These are phyloP conservation scores for Athalia circularis DNA, from an alignment of 2,888 invertebrate genomes.

Conservation along the genomic window DNA sequence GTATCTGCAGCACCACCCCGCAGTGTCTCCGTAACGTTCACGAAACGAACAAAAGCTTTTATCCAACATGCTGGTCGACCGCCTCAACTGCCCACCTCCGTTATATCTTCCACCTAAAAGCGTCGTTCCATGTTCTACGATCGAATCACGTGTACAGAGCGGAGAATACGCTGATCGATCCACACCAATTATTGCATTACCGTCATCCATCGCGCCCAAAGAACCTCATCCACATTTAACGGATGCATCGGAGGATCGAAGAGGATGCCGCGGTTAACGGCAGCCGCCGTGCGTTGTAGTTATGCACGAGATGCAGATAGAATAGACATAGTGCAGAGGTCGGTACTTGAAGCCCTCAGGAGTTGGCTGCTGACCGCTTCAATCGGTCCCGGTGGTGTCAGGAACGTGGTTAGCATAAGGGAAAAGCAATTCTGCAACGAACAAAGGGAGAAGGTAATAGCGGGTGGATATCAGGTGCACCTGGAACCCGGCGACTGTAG, in stretches of 20 bases:
- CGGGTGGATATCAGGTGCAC: background rate
- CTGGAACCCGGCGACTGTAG: background rate
- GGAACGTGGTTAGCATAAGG: constrained; percentile 18
- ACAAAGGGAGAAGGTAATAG: background rate
- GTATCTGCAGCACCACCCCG: constrained; percentile 19
- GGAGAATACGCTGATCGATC: background rate
- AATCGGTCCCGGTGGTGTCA: constrained; percentile 12
- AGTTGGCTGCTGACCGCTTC: constrained; percentile 12
- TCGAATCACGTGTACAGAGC: constrained; percentile 3
- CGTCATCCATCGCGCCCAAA: too few relatives aligned
- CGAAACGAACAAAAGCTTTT: constrained; percentile 11
- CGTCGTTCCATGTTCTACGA: background rate
- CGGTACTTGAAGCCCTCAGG: background rate
- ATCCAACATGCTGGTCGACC: background rate
- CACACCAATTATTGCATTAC: constrained; percentile 20
- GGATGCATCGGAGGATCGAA: background rate
- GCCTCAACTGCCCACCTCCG: background rate
- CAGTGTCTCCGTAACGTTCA: background rate
- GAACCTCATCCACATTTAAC: too few relatives aligned
- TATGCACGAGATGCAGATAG: constrained; percentile 36
- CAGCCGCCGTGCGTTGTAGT: constrained; percentile 3
- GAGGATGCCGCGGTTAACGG: constrained; percentile 33
- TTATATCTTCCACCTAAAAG: background rate
- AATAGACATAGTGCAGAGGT: constrained; percentile 3
- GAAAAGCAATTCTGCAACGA: background rate